Evolutionary conservation across 2,797 vertebrate genomes (phyloP), one percentile per base, ranked within the genome.

Genomic region (Rhodeus uyekii): DNA sequence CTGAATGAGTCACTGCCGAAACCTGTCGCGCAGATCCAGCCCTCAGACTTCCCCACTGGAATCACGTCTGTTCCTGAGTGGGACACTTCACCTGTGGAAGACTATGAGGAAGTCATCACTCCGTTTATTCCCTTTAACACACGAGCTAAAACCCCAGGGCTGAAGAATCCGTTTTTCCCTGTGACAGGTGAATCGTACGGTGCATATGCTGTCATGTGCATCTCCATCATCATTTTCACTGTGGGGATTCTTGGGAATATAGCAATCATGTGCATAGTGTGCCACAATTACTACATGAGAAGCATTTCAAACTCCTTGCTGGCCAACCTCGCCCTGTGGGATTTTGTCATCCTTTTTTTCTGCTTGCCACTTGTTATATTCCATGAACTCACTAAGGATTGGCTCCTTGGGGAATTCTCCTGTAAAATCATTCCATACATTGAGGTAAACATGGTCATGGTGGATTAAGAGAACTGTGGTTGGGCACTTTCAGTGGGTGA

Each of bases 271-370:
- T 99, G 98, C 90, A 96, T 99, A 80, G 98, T 99, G 85, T 99
- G 97, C 63, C 97, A 99, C 90, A 98, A 98, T 92, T 98, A 98
- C 93, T 98, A 98, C 90, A 97, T 98, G 97, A 93, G 97, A 91
- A 99, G 97, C 92, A 97, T 99, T 91, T 99, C 98, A 83, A 98
- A 98, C 91, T 98, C 98, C 1, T 94, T 99, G 81, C 90, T 99
- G 88, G 98, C 98, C 90, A 99, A 97, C 89, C 91, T 99, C 72
- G 98, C 98, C 58, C 96, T 99, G 83, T 99, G 98, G 98, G 98
- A 99, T 86, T 99, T 99, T 85, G 84, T 96, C 61, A 92, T 97
- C 81, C 89, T 98, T 90, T 99, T 99, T 91, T 97, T 99, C 93
- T 99, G 98, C 87, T 91, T 99, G 83, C 98, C 98, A 1, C 92